Evolutionary conservation across 1,140 invertebrate genomes (phyloP).

Genomic region (Prorops nasuta): DNA sequence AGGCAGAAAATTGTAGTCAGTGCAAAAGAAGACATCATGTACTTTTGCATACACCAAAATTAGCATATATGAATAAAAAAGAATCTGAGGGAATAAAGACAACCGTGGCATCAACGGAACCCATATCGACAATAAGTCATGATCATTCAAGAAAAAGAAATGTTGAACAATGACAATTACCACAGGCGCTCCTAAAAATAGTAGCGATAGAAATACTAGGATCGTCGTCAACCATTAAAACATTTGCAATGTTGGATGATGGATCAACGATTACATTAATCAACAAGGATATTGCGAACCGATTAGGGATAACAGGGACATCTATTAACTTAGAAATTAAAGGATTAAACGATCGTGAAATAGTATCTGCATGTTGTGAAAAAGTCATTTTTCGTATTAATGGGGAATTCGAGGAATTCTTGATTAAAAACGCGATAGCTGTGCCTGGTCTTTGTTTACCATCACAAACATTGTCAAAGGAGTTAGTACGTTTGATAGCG

Average conservation of each 20-base stretch:
- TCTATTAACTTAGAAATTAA: background rate
- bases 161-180: background rate
- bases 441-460: conserved; percentile 2
- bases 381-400: background rate
- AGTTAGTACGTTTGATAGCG: background rate
- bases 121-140: too few relatives aligned
- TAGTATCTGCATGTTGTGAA: background rate
- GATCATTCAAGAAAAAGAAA: too few relatives aligned
- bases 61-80: too few relatives aligned
- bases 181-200: background rate
- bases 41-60: background rate
- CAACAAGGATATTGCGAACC: conserved; percentile 6
- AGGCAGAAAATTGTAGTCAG: background rate
- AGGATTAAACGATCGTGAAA: background rate
- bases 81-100: background rate
- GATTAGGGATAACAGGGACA: conserved; percentile 10
- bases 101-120: background rate
- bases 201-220: background rate
- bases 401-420: background rate
- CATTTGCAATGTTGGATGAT: conserved; percentile 23
- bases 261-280: conserved; percentile 24
- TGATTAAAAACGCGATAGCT: background rate
- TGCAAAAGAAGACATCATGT: background rate
- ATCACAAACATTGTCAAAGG: background rate
- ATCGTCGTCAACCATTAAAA: background rate